Conservation (phyloP, 2,797 vertebrate species). For the Crocidura indochinensis region DNA sequence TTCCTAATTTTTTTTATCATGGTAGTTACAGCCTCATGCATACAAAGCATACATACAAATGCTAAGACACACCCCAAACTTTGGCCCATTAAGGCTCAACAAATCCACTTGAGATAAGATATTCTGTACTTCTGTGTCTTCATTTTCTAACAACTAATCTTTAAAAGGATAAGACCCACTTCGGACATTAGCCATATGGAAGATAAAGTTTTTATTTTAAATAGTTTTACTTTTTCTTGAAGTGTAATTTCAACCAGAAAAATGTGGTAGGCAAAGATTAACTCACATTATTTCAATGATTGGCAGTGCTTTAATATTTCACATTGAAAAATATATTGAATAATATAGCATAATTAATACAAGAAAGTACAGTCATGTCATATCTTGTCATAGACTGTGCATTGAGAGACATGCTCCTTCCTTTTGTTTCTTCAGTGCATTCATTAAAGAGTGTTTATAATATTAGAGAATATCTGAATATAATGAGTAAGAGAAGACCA, state of each 20-base stretch:
- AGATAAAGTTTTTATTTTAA: conserved; percentile 47
- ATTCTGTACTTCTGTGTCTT: not conserved
- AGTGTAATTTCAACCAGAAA: conserved; percentile 50
- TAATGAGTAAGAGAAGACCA: conserved; percentile 77
- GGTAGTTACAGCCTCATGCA: no score
- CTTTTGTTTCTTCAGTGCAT: rapidly evolving
- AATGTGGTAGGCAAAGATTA: not conserved
- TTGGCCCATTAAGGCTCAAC: no score
- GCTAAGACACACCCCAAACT: no score
- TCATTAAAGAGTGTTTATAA: conserved; percentile 46
- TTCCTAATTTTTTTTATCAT: no score
- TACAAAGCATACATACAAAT: no score
- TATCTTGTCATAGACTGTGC: not conserved
- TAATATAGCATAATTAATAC: not conserved
- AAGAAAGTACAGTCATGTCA: not conserved
- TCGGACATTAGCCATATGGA: not conserved
- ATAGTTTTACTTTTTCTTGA: conserved; percentile 51
- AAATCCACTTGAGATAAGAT: not conserved
- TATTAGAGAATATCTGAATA: not conserved
- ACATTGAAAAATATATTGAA: not conserved
- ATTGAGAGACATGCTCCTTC: not conserved
- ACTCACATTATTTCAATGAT: conserved; percentile 24
- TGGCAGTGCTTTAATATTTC: conserved; percentile 45
- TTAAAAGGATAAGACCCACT: not conserved
- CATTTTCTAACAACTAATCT: not conserved